Evolutionary conservation across 2,113 vertebrate species (phyloP), one percentile per base, ranked within the genome.

Genomic region (Glareola pratincola): DNA sequence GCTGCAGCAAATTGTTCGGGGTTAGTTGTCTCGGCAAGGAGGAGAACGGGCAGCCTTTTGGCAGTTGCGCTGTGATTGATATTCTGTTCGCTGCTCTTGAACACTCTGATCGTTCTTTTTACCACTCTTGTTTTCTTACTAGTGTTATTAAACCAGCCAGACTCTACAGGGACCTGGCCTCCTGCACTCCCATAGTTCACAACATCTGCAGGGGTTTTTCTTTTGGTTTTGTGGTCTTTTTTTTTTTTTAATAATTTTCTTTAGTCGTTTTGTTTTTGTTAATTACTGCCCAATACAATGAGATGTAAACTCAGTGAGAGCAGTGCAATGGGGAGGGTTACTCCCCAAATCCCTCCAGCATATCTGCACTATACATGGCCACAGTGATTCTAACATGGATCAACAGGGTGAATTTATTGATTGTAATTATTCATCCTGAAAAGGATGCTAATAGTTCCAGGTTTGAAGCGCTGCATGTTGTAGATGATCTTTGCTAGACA

Each of bases 391-490:
- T 93, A 95, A 80, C 50, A 63, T 48, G 43, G 84, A 91, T 1
- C 37, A 95, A 96, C 88, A 88, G 8, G 10, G 47, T 79, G 34
- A 94, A 86, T 94, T 95, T 90, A 94, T 88, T 92, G 36, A 74
- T 78, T 78, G 8, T 22, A 88, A 91, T 94, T 92, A 37, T 91
- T 83, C 66, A n/a, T 5, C 37, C 43, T 85, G 78, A 92, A 77
- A 54, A 91, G 47, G 77, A 43, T 90, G 32, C 14, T 95, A 71
- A 51, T 57, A 73, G 30, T 96, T 95, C 17, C 45, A 85, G 16
- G 62, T 72, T 92, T 4, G 32, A 88, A 90, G 14, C 50, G 60
- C 36, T 87, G 50, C 0, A 0, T 72, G 53, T 22, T 87, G n/a
- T 45, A 95, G 57, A 43, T 73, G 77, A 82, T 88, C 54, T 91